Base-by-base conservation (phyloP, 2,113 vertebrate genomes). In the Chaetodon trifascialis region DNA sequence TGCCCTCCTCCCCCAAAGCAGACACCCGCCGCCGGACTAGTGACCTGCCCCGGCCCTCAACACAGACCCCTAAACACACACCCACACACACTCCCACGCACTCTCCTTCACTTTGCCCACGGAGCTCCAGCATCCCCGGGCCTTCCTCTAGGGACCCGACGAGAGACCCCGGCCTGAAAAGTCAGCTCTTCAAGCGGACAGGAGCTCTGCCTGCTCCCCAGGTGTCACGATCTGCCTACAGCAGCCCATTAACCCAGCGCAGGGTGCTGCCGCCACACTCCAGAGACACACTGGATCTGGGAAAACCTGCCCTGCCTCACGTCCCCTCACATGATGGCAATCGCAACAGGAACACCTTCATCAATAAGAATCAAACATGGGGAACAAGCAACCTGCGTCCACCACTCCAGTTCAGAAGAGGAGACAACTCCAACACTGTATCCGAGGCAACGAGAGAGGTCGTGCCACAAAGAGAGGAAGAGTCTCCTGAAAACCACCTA, bases 1-100 rank as follows among this genome's bases (percentile, higher is more conserved):
- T 94, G 60, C 90, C 93, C 49, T 75, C 91, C 12, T 93, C 94
- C 36, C 93, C 92, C 6, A 95, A 95, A 90, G 30, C 72, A 25
- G 92, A 93, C 11, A 63, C 84, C n/a, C 88, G 80, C 25, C 86
- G 58, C 40, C 74, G 59, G 79, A 58, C 74, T 11, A 73, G 73
- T 25, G 86, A 91, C 21, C 88, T 89, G 11, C 87, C 88, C 14
- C 90, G 84, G 63, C 76, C 84, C 14, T 89, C 79, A 6, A 84
- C 67, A 55, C 86, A 86, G 1, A 88, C 88, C 23, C 84, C 92
- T 1, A 87, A 75, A 87, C 85, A 85, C 80, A 92, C 85, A n/a
- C 90, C 85, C 25, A 76, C 81, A 1, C 85, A 89, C 65, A 91
- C 87, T 8, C 88, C 88, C 55, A 67, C 72, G 0, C 90, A 92